Base-by-base conservation (phyloP, 2,113 vertebrate species). In the Anhinga anhinga region DNA sequence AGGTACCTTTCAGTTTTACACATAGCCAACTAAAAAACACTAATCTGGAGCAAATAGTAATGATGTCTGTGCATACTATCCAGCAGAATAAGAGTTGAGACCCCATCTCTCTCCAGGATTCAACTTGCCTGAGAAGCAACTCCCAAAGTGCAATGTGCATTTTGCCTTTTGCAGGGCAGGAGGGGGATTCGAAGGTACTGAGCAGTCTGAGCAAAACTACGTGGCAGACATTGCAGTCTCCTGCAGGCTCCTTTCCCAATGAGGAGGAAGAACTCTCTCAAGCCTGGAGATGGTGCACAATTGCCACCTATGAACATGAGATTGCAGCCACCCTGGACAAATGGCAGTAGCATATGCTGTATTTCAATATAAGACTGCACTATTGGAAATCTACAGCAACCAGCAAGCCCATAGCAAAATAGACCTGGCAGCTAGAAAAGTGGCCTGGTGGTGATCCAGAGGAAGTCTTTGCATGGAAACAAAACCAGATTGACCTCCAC, bases 171-270 rank as follows among this genome's bases (percentile, higher is more conserved):
- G 11, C 22, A 58, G 3, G 23, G 14, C 36, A 70, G 30, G 61
- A 62, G 9, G 2, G 14, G 13, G 7, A 40, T 74, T 45, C 3
- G 4, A 71, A 94, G 45, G 13, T 47, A 12, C 14, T 21, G n/a
- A 84, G 16, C 18, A 74, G 5, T 40, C 30, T 10, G 8, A 66
- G 36, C 32, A 76, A 50, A 79, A 14, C 10, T 15, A 26, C 1
- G 9, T 22, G 34, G 6, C 17, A 92, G 88, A 63, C 0, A 0
- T 32, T 79, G 40, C 61, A 42, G 17, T 18, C 29, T 76, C 25
- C 55, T 71, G 30, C 10, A 49, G 40, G 40, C 52, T 92, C 22
- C 22, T 88, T 67, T 71, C 16, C 50, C 25, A 25, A n/a, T 5
- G 38, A 79, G 25, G 25, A 71, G 32, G 36, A 72, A 38, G 10